phyloP scores from a whole-genome alignment of 2,888 invertebrate genomes.

The Lottia gigantea region DNA sequence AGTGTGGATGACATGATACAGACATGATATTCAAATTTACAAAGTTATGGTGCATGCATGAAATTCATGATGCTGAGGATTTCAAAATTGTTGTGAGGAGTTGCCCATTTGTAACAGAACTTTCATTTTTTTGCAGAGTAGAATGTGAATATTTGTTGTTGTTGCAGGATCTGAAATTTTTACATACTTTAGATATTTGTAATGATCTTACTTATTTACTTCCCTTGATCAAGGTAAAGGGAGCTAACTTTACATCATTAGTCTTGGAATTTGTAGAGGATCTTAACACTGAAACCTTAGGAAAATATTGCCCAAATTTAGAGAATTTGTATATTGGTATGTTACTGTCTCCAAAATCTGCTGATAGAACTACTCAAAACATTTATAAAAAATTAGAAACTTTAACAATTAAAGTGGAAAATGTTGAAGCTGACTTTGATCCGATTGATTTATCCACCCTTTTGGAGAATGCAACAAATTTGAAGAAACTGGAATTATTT shows the following conservation, averaged over 20 bases:
- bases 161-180: conserved; percentile 22
- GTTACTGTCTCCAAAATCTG: conserved; percentile 21
- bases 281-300: conserved; percentile 31
- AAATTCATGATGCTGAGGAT: conserved; percentile 22
- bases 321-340: conserved; percentile 25
- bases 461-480: conserved; percentile 20
- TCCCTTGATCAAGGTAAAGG: conserved; percentile 30
- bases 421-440: conserved; percentile 20
- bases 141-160: conserved; percentile 16
- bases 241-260: conserved; percentile 23
- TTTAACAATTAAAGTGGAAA: conserved; percentile 24
- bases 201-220: conserved; percentile 30
- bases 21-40: conserved; percentile 19
- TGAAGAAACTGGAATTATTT: conserved; percentile 25
- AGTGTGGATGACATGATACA: neutral
- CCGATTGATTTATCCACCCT: conserved; percentile 16
- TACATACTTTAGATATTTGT: conserved; percentile 27
- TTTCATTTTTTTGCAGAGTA: conserved; percentile 22
- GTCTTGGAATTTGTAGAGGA: conserved; percentile 30
- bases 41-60: conserved; percentile 26
- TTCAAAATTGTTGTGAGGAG: conserved; percentile 21
- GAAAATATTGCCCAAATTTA: conserved; percentile 30
- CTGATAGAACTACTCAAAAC: conserved; percentile 17
- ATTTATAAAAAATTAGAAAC: conserved; percentile 18
- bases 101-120: conserved; percentile 26